Evolutionary conservation across 2,797 vertebrate genomes (phyloP).

Genomic region (Brachyrhaphis roseni): DNA sequence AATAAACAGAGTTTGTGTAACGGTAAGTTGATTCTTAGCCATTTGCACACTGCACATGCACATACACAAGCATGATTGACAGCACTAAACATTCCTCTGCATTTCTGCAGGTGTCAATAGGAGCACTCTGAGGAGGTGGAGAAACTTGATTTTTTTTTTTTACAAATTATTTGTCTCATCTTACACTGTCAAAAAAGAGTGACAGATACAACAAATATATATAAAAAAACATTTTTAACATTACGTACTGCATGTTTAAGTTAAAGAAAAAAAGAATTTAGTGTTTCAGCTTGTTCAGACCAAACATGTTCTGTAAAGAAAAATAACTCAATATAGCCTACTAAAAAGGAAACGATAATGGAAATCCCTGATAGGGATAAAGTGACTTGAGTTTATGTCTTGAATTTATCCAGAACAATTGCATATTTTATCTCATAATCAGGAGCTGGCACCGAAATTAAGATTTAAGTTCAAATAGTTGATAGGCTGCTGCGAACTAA

Average conservation of each 20-base stretch:
- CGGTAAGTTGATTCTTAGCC: no score
- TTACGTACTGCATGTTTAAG: neutral
- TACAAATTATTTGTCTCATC: no score
- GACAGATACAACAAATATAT: no score
- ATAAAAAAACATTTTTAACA: no score
- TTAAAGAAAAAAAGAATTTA: neutral
- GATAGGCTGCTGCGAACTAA: slow-evolving; percentile 59
- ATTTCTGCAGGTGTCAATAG: no score
- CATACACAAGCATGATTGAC: no score
- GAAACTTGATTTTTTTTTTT: no score
- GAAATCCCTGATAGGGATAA: neutral
- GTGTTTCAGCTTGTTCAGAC: neutral
- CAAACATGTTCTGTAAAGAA: neutral
- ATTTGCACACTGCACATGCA: no score
- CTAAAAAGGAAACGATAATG: neutral
- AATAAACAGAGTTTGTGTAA: no score
- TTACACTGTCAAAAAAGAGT: no score
- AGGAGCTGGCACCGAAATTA: slow-evolving; percentile 42
- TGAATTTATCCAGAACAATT: neutral
- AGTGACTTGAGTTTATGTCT: neutral
- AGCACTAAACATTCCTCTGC: no score
- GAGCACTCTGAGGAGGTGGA: no score
- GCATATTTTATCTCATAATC: neutral
- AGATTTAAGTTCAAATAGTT: slow-evolving; percentile 43
- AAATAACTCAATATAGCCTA: neutral